These are phyloP conservation scores for Sesia apiformis DNA, from an alignment of 2,888 invertebrate species.

Conservation along the genomic window DNA sequence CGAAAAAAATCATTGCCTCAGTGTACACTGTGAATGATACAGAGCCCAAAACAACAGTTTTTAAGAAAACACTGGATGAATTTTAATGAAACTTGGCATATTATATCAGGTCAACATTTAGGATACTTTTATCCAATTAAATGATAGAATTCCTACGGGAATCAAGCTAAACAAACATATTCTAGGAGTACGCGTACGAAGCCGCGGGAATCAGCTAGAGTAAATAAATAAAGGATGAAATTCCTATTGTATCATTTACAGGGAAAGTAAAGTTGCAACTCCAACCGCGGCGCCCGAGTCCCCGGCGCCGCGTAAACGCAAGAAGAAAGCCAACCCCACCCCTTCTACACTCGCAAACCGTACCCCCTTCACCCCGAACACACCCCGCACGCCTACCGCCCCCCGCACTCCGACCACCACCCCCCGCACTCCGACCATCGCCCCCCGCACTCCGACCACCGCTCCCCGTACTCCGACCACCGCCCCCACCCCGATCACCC, in stretches of 20 bases:
- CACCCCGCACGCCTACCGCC: slow-evolving; percentile 10
- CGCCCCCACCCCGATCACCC: slow-evolving; percentile 11
- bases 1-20: no score
- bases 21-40: no score
- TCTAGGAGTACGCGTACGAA: no score
- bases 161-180: no score
- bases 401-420: slow-evolving; percentile 8
- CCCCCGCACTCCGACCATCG: slow-evolving; percentile 4
- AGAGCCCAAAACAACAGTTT: no score
- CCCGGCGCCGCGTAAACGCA: slow-evolving; percentile 40
- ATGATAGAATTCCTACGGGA: no score
- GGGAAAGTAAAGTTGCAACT: slow-evolving; percentile 11
- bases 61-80: no score
- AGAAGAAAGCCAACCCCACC: slow-evolving; percentile 29
- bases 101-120: no score
- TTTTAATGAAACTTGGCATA: no score
- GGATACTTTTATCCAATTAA: no score
- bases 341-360: slow-evolving; percentile 1
- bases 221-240: no score
- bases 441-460: slow-evolving; percentile 3
- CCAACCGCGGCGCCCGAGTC: slow-evolving; percentile 28
- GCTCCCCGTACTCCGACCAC: slow-evolving; percentile 3
- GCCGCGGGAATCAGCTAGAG: no score
- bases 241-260: not conserved
- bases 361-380: slow-evolving; percentile 11